Evolutionary conservation across 2,113 vertebrate species (phyloP).

Genomic region (Sander vitreus): DNA sequence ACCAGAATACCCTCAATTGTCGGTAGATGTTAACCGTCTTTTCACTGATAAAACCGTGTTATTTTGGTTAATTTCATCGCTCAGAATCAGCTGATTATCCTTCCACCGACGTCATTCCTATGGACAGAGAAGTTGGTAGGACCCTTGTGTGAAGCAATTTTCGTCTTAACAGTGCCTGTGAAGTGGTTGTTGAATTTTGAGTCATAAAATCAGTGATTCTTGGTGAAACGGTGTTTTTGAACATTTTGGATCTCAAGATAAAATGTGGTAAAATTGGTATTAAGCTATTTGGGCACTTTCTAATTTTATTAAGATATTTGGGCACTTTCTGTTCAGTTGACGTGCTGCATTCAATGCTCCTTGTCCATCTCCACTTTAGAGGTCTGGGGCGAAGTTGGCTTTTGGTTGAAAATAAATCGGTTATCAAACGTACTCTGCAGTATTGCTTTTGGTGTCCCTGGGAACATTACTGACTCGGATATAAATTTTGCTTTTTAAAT

Average conservation of each 20-base stretch:
- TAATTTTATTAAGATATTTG: neutral
- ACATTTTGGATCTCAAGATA: neutral
- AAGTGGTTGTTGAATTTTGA: neutral
- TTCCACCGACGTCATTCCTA: constrained; percentile 67
- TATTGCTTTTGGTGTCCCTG: neutral
- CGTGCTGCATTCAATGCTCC: constrained; percentile 19
- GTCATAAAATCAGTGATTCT: neutral
- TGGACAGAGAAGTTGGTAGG: constrained; percentile 41
- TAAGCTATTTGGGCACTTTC: neutral
- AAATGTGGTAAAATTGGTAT: neutral
- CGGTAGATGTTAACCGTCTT: neutral
- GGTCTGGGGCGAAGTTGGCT: neutral
- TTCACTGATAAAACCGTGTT: constrained; percentile 32
- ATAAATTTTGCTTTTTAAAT: neutral
- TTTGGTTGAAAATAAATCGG: neutral
- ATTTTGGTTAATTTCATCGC: constrained; percentile 55
- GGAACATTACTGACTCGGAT: neutral
- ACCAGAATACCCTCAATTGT: constrained; percentile 7
- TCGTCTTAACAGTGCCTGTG: constrained; percentile 62
- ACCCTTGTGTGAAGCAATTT: constrained; percentile 34
- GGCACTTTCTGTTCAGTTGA: neutral
- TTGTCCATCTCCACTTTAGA: neutral
- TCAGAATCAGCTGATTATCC: constrained; percentile 80
- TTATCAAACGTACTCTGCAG: neutral
- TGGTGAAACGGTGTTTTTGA: accelerated